A percentile compares a stretch with the other conserved stretches of the same genome.
Evolutionary conservation across 2,797 vertebrate genomes (phyloP).

Genomic region (Lagodon rhomboides): DNA sequence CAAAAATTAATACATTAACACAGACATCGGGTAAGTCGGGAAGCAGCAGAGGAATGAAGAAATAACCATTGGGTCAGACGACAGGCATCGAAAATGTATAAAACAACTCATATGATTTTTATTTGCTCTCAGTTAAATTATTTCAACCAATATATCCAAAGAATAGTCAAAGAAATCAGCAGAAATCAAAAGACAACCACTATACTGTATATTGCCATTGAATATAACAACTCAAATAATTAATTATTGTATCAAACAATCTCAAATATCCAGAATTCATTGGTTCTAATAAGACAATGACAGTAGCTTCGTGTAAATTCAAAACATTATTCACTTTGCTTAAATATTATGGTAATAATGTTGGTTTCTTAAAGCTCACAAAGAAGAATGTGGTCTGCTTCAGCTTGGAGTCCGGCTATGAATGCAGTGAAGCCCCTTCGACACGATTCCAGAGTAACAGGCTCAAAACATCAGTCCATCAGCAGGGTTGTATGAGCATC

Average conservation of each 20-base stretch:
- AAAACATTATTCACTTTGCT: constrained; percentile 79
- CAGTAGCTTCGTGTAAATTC: constrained; percentile 78
- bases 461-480: constrained; percentile 41
- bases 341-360: constrained; percentile 80
- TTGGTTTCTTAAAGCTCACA: constrained; percentile 81
- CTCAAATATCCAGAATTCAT: constrained; percentile 81
- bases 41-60: neutral
- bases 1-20: neutral
- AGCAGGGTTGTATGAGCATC: constrained; percentile 46
- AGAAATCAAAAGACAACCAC: constrained; percentile 80
- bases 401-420: constrained; percentile 48
- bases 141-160: constrained; percentile 80
- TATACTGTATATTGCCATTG: constrained; percentile 82
- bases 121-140: constrained; percentile 83
- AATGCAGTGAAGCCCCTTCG: constrained; percentile 50
- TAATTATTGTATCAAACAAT: constrained; percentile 81
- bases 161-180: constrained; percentile 74
- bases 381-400: constrained; percentile 75
- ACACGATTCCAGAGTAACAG: constrained; percentile 30
- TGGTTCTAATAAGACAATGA: constrained; percentile 82
- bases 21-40: neutral
- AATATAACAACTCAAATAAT: constrained; percentile 80
- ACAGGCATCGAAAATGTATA: constrained; percentile 61
- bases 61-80: constrained; percentile 6
- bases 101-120: constrained; percentile 81